Base-by-base conservation (phyloP, 2,113 vertebrate species). In the Verasper variegatus region DNA sequence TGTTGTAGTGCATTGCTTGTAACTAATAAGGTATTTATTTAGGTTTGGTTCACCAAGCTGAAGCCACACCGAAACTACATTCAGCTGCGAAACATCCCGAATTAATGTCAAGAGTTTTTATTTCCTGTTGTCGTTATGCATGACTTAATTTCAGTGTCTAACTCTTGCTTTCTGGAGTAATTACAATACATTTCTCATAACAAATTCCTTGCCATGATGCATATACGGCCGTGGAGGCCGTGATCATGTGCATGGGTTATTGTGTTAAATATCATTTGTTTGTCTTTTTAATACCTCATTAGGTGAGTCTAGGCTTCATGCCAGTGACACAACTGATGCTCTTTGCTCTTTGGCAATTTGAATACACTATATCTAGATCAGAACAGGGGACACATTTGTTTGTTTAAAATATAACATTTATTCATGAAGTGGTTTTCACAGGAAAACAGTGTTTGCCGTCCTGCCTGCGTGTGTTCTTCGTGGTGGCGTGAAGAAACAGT, bases 121-220 rank as follows among this genome's bases (percentile, higher is more conserved):
- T 84, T 82, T 74, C 79, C 68, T 49, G 18, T 7, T n/a, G 65
- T 23, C 1, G 21, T 71, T 83, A 57, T 69, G 69, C 83, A 71
- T 68, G 20, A 63, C 63, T 74, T 71, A 2, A 73, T 70, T 61
- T 71, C 27, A 63, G 52, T 31, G n/a, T 27, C 42, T 20, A 27
- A 35, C 37, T 20, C n/a, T 18, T 51, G n/a, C 47, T 71, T n/a
- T 17, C 21, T 49, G 13, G 14, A 17, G 21, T n/a, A 31, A 61
- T 60, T 31, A 2, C 12, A 2, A 18, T 12, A 40, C 5, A 10
- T 7, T 52, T 61, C 27, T 26, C 23, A 21, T 58, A 21, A 56
- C 14, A 65, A 57, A 21, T 45, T 20, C 15, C n/a, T 27, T 59
- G 13, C 42, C n/a, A 2, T 56, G 26, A 52, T 74, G 45, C 52